Conservation (phyloP, 1,140 invertebrate species). For the Protaetia brevitarsis region DNA sequence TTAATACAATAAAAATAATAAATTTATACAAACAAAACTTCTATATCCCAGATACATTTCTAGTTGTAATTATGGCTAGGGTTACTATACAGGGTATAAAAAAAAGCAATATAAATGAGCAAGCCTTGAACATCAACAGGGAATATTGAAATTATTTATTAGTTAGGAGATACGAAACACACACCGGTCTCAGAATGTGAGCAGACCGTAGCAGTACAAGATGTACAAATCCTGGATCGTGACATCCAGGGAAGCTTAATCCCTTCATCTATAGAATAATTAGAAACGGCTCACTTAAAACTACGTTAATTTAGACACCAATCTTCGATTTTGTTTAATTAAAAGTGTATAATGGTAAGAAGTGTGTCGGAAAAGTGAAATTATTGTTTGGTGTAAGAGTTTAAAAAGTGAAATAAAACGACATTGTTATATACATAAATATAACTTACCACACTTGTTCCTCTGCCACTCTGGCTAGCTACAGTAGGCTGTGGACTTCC, state of each 20-base stretch:
- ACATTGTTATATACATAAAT: not conserved
- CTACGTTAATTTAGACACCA: not conserved
- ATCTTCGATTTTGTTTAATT: too few relatives aligned
- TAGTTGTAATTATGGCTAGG: too few relatives aligned
- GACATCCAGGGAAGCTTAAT: slow-evolving; percentile 89
- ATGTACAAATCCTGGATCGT: slow-evolving; percentile 90
- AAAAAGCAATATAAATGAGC: too few relatives aligned
- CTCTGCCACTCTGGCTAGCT: slow-evolving; percentile 81
- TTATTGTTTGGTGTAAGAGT: too few relatives aligned
- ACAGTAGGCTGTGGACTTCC: slow-evolving; percentile 63
- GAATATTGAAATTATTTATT: too few relatives aligned
- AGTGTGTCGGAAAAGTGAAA: too few relatives aligned
- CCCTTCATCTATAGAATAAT: slow-evolving; percentile 76
- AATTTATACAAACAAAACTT: too few relatives aligned
- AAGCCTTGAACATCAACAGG: too few relatives aligned
- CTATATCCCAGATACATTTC: too few relatives aligned
- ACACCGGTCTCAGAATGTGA: slow-evolving; percentile 92
- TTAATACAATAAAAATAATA: too few relatives aligned
- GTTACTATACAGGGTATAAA: too few relatives aligned
- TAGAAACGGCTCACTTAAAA: slow-evolving; percentile 18
- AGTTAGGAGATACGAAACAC: slow-evolving; percentile 46
- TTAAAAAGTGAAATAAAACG: not conserved
- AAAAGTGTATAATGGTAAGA: not conserved
- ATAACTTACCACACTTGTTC: slow-evolving; percentile 79
- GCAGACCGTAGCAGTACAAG: slow-evolving; percentile 91